Conservation (phyloP, 2,797 vertebrate species). For the Peromyscus attwateri region DNA sequence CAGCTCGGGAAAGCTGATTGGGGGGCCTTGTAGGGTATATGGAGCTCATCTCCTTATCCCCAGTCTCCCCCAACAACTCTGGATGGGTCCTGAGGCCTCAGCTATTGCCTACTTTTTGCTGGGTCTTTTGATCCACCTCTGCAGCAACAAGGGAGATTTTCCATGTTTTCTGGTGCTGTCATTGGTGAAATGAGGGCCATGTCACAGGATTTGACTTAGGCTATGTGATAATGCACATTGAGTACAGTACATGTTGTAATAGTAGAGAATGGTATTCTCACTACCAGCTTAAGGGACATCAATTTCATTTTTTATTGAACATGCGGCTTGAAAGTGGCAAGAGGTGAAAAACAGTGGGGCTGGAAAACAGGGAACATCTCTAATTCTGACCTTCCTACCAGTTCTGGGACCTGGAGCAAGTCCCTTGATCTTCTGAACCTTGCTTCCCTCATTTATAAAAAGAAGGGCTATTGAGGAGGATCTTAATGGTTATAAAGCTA, state of each 20-base stretch:
- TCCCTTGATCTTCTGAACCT: background rate
- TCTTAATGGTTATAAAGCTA: conserved; percentile 29
- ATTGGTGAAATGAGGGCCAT: background rate
- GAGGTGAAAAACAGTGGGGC: background rate
- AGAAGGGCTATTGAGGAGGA: background rate
- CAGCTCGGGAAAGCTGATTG: background rate
- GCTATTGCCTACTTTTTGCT: background rate
- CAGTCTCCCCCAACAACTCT: background rate
- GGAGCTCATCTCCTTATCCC: background rate
- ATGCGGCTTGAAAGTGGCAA: background rate
- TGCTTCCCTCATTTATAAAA: background rate
- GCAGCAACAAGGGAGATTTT: background rate
- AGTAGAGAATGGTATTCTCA: background rate
- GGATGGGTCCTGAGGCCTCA: background rate
- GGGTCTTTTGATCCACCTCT: background rate
- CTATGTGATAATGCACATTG: background rate
- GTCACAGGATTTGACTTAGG: conserved; percentile 7
- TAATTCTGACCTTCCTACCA: background rate
- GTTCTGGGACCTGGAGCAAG: background rate
- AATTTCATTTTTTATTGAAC: conserved; percentile 51
- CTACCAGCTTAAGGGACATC: background rate
- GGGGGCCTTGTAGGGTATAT: background rate
- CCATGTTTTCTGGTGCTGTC: background rate
- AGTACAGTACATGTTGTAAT: background rate
- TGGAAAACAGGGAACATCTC: background rate